Evolutionary conservation across 1,140 invertebrate genomes (phyloP), one percentile per base, ranked within the genome.

Genomic region (Helicoverpa armigera): DNA sequence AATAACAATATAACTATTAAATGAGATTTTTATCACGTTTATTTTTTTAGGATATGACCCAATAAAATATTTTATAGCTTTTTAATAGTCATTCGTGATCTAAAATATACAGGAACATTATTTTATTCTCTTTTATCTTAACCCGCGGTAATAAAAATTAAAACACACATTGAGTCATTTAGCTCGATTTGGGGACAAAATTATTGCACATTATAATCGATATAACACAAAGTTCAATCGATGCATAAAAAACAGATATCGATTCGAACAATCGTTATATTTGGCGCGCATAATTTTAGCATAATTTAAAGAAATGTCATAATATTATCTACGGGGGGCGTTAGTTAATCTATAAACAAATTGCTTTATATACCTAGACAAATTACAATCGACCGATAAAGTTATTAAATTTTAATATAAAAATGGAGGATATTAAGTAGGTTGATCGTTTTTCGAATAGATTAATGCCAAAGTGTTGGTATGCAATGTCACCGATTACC

Each of bases 241-340:
- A 74, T 74, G 53, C 72, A 74, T 74, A 74, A 58, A 74, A 73
- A 60, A 74, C 16, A 23, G 60, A 74, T 48, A 67, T 60, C 31
- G 23, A 23, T 23, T 23, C 1, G 54, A 23, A 74, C 72, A 74
- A 74, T 58, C 72, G 35, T 74, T 18, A 48, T 74, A 43, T 74
- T 60, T 18, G 31, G 16, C 14, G 54, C 43, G 54, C 54, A 74
- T 74, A 74, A 74, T 60, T 74, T 74, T 74, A 74, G 72, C 72
- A 74, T 74, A 74, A 74, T 74, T 74, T 74, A 74, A 48, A 14
- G 58, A 74, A 74, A 74, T 74, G 56, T 74, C 72, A 74, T 74
- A 74, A 74, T 74, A 74, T 74, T 74, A 35, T 43, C 72, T 60
- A 58, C 72, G 72, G 72, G 72, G 72, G 72, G 67, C 67, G 35